phyloP scores from a whole-genome alignment of 2,113 vertebrate genomes.

The Ophiodon elongatus region DNA sequence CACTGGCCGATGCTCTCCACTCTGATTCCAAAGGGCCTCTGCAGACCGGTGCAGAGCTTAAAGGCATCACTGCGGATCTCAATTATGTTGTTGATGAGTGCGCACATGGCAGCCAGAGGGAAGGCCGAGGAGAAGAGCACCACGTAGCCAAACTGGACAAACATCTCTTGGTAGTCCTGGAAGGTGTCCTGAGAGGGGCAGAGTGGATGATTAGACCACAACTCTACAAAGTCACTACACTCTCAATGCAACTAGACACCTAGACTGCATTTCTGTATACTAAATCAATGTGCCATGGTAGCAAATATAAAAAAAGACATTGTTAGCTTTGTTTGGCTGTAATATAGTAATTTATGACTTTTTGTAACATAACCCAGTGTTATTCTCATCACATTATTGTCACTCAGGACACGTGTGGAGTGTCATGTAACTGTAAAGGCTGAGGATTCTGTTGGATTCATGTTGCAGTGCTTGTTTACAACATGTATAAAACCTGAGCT shows the following conservation, averaged over 20 bases:
- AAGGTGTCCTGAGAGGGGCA: constrained; percentile 90
- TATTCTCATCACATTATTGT: not conserved
- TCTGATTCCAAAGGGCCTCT: constrained; percentile 93
- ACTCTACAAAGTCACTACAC: not conserved
- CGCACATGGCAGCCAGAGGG: constrained; percentile 94
- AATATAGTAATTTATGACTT: not conserved
- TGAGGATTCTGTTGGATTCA: constrained; percentile 3
- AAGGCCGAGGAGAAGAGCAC: constrained; percentile 98
- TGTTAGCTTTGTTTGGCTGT: not conserved
- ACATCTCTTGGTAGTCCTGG: constrained; percentile 99
- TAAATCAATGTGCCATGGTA: not conserved
- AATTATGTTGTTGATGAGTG: constrained; percentile 96
- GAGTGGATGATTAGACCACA: constrained; percentile 11
- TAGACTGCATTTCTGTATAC: not conserved
- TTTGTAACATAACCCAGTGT: not conserved
- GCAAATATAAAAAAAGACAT: not conserved
- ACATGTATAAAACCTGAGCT: not conserved
- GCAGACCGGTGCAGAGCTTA: constrained; percentile 95
- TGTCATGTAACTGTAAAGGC: not conserved
- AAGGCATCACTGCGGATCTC: constrained; percentile 98
- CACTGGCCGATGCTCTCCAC: constrained; percentile 96
- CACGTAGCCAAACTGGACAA: constrained; percentile 98
- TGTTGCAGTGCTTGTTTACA: not conserved
- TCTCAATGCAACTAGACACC: not conserved
- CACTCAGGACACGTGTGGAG: not conserved